phyloP scores from a whole-genome alignment of 2,113 vertebrate species.

The Psittacula cyanocephala region DNA sequence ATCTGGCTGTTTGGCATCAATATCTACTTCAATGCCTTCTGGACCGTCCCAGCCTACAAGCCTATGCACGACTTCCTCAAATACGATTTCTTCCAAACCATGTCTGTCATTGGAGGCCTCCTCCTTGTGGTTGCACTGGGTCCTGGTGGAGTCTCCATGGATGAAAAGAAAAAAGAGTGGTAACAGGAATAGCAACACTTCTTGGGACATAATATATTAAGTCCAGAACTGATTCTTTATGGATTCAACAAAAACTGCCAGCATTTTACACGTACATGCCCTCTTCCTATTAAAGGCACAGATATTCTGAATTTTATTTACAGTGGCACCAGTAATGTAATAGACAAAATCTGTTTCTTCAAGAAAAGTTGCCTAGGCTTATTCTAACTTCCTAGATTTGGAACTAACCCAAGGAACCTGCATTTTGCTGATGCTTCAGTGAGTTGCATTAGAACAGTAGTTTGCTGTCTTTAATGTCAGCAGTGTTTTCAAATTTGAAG shows the following conservation, averaged over 20 bases:
- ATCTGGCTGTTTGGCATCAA: constrained; percentile 96
- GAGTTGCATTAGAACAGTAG: constrained; percentile 23
- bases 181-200: constrained; percentile 68
- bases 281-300: constrained; percentile 73
- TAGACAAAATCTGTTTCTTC: constrained; percentile 43
- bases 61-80: constrained; percentile 99
- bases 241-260: constrained; percentile 68
- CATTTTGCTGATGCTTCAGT: constrained; percentile 41
- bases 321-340: constrained; percentile 64
- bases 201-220: constrained; percentile 40
- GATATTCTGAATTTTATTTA: constrained; percentile 72
- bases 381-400: constrained; percentile 53
- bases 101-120: constrained; percentile 95
- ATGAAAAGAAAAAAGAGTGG: constrained; percentile 99
- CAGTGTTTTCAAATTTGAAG: constrained; percentile 13
- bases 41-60: constrained; percentile 93
- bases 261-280: constrained; percentile 59
- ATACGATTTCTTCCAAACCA: constrained; percentile 99
- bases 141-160: constrained; percentile 97
- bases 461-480: constrained; percentile 20
- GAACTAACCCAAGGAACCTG: constrained; percentile 53
- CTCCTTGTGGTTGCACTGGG: constrained; percentile 96
- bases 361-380: constrained; percentile 43
- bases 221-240: constrained; percentile 64
- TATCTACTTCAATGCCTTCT: constrained; percentile 98